Base-by-base conservation (phyloP, 1,140 invertebrate species). In the Aphelenchoides avenae region DNA sequence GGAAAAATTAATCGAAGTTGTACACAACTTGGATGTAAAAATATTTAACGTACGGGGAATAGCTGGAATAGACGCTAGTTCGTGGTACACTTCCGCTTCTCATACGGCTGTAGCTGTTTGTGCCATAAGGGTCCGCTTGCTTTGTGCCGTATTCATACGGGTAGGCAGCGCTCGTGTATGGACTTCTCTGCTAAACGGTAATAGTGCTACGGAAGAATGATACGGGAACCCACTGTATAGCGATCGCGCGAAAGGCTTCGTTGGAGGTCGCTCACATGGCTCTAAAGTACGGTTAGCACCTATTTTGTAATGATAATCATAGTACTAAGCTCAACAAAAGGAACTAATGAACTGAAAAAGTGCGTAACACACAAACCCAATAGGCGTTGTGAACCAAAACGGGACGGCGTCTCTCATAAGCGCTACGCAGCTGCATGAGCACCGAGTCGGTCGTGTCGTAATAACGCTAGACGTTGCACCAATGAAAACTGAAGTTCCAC, bases 161-260 rank as follows among this genome's bases (percentile, higher is more conserved):
- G 48, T 56, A 46, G 6, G 73, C 54, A 30, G 74, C 61, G 20
- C 52, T 51, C 30, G 57, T 56, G 57, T 75, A 76, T 49, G 69
- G 59, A 37, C 57, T 41, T 36, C 66, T 59, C 56, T 76, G 57
- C 74, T 77, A 47, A 75, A 68, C 68, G 44, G 48, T 77, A n/a
- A n/a, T n/a, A n/a, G n/a, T n/a, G n/a, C n/a, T n/a, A n/a, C n/a
- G n/a, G n/a, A n/a, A n/a, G n/a, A n/a, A n/a, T n/a, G n/a, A n/a
- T n/a, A n/a, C n/a, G n/a, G n/a, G n/a, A n/a, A n/a, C n/a, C 75
- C 40, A 66, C 60, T 24, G 61, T 54, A 57, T 71, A 66, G 9
- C 60, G 66, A 43, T 75, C 73, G 42, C 69, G 71, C 18, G 74
- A 77, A 37, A 75, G 57, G 64, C 71, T 77, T 30, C 73, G 66